These are phyloP conservation scores for Terrapene triunguis DNA, from an alignment of 2,113 vertebrate genomes.

Conservation along the genomic window DNA sequence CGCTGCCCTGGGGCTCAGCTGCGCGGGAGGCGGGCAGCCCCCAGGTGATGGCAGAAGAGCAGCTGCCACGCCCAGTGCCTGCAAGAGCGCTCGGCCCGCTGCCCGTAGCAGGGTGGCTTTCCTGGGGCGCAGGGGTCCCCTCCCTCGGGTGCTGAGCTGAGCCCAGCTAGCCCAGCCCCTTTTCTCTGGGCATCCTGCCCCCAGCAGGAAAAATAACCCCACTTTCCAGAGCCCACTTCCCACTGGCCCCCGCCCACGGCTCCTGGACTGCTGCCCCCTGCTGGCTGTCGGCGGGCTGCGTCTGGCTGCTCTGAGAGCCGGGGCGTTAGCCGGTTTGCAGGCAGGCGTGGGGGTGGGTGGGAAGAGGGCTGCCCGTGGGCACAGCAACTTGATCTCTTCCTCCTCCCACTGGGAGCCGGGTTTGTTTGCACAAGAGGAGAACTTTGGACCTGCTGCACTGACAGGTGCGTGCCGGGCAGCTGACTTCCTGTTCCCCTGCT, in stretches of 20 bases:
- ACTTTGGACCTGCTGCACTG: background rate
- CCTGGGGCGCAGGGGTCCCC: fast-evolving
- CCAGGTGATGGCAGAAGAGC: no score
- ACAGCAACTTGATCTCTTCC: background rate
- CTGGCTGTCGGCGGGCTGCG: no score
- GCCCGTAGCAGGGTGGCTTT: no score
- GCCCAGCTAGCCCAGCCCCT: background rate
- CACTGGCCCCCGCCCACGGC: background rate
- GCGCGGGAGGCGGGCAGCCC: no score
- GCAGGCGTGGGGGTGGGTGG: background rate
- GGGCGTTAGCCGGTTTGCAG: no score
- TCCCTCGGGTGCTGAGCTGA: fast-evolving
- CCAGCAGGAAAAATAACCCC: background rate
- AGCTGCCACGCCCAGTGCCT: no score
- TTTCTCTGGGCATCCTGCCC: background rate
- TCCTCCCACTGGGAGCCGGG: background rate
- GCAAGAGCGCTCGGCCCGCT: no score
- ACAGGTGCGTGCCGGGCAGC: slow-evolving; percentile 19
- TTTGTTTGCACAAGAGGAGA: background rate
- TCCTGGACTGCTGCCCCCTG: background rate
- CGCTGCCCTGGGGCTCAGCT: no score
- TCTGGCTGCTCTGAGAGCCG: no score
- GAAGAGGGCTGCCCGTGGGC: background rate
- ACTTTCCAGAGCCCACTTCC: background rate
- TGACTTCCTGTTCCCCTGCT: background rate